Conservation (phyloP, 2,888 invertebrate species). For the Glyphotaelius pellucidus region DNA sequence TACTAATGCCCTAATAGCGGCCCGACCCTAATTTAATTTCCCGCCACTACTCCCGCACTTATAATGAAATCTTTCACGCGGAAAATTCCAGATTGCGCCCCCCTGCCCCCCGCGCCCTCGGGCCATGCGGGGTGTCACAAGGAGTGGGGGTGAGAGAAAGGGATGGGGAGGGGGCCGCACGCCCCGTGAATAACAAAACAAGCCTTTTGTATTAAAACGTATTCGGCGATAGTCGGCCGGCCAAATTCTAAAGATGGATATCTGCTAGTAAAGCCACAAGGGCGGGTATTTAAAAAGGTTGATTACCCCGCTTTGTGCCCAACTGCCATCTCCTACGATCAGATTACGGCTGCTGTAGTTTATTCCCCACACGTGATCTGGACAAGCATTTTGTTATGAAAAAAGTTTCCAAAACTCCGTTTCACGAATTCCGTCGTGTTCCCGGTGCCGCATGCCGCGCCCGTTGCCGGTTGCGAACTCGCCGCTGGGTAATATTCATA, state of each 20-base stretch:
- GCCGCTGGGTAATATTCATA: background rate
- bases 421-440: background rate
- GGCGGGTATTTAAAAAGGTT: constrained; percentile 56
- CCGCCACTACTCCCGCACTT: constrained; percentile 40
- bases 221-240: constrained; percentile 50
- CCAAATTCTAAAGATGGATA: constrained; percentile 48
- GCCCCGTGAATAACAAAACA: constrained; percentile 53
- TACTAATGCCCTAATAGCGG: constrained; percentile 50
- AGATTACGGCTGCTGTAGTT: constrained; percentile 45
- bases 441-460: no score
- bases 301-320: constrained; percentile 52
- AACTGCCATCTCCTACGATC: constrained; percentile 48
- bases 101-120: background rate
- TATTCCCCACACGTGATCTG: constrained; percentile 45
- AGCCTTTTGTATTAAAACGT: constrained; percentile 51
- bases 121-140: background rate
- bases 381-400: constrained; percentile 15
- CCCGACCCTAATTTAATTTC: constrained; percentile 53
- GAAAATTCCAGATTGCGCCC: constrained; percentile 56
- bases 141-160: background rate
- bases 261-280: constrained; percentile 33
- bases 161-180: constrained; percentile 9
- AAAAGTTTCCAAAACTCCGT: constrained; percentile 14
- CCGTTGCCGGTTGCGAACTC: background rate
- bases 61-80: constrained; percentile 55